Base-by-base conservation (phyloP, 2,113 vertebrate species). In the Hypanus sabinus region DNA sequence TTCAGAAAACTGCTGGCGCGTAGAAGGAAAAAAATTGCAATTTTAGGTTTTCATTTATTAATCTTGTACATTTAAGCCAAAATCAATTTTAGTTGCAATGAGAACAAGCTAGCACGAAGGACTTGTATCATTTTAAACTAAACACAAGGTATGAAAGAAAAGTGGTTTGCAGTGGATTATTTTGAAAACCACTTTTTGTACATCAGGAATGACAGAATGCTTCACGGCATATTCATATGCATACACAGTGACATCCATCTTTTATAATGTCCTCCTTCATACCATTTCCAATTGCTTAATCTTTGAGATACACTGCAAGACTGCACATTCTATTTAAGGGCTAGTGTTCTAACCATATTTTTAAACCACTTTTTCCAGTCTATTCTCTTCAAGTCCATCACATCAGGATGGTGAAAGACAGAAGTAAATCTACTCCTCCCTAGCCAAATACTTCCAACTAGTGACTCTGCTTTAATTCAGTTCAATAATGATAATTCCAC, bases 211-310 rank as follows among this genome's bases (percentile, higher is more conserved):
- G 55, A 60, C 55, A 87, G 22, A 87, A 87, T 60, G 11, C 83
- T n/a, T 62, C 80, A 83, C 22, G 80, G 20, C 80, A 83, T 55
- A 46, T 24, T 83, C 27, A 57, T 30, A 62, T 62, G 83, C 83
- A 87, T 87, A 87, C 55, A 14, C 83, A 60, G 57, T 87, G 57
- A 30, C 30, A 57, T 30, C 83, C 57, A 27, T 87, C 46, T 87
- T 60, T 60, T 87, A 60, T 30, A 87, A 8, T 60, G 83, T 87
- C 83, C 57, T 62, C 83, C 83, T 27, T 87, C 83, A 87, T n/a
- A 87, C 60, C 83, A n/a, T n/a, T 87, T 87, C 83, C 27, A 87
- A 88, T 88, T 88, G 60, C 11, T 88, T 88, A 88, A 88, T 88
- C 83, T 62, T 62, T 88, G 83, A 27, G 30, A 62, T 14, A 88